Evolutionary conservation across 2,113 vertebrate species (phyloP).

Genomic region (Nannospalax galili): DNA sequence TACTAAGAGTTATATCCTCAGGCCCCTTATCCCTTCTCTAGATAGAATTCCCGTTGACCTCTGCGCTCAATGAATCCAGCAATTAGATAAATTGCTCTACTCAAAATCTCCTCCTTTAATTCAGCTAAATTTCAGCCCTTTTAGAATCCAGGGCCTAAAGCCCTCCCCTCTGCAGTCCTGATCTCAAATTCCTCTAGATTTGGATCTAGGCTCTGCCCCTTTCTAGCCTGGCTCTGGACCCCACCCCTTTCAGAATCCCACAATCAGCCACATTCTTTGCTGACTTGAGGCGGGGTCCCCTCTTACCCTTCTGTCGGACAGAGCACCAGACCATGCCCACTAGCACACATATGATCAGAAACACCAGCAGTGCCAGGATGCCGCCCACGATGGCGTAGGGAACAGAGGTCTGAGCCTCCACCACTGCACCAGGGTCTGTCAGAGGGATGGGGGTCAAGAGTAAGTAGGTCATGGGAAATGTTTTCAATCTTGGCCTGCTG

Average conservation of each 20-base stretch:
- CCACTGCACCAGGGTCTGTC: slow-evolving; percentile 93
- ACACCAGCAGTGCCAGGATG: slow-evolving; percentile 93
- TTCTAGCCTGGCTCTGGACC: not conserved
- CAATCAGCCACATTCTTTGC: slow-evolving; percentile 17
- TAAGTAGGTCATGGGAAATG: not conserved
- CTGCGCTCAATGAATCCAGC: not conserved
- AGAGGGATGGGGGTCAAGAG: slow-evolving; percentile 19
- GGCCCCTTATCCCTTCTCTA: not conserved
- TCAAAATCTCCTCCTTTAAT: not conserved
- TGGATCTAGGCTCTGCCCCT: not conserved
- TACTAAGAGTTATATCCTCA: not conserved
- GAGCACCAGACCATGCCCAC: slow-evolving; percentile 96
- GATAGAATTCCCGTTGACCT: not conserved
- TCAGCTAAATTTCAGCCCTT: not conserved
- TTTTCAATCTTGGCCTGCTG: not conserved
- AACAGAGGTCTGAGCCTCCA: slow-evolving; percentile 93
- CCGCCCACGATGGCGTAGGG: slow-evolving; percentile 95
- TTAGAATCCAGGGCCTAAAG: not conserved
- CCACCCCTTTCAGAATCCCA: not conserved
- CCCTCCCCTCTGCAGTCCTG: no score
- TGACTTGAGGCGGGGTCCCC: not conserved
- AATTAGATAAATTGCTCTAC: not conserved
- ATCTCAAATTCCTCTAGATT: not conserved
- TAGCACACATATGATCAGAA: slow-evolving; percentile 94
- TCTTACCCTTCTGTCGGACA: slow-evolving; percentile 94